Base-by-base conservation (phyloP, 2,113 vertebrate species). In the Ariopsis seemanni region DNA sequence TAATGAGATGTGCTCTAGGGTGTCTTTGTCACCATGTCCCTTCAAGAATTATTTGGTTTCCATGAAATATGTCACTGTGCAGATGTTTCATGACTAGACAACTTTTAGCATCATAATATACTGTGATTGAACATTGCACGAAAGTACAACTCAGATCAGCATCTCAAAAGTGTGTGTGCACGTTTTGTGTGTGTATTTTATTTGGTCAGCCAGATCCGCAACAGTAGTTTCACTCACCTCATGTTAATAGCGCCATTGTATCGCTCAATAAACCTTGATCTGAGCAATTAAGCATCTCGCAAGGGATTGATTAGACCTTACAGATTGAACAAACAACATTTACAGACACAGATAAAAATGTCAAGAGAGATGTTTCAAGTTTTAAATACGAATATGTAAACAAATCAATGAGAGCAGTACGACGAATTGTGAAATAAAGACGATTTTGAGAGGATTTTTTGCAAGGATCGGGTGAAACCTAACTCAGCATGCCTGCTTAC, bases 141-240 rank as follows among this genome's bases (percentile, higher is more conserved):
- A 18, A 86, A 67, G 27, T 67, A 52, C 62, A 71, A 53, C n/a
- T 30, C 78, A 80, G 78, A 17, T 20, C 53, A 60, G 55, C 15
- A 80, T 58, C 27, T 42, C 30, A 34, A 58, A 77, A n/a, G 85
- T 63, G 77, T 79, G 85, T 67, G 27, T 55, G 83, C 71, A 52
- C 1, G 27, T 50, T 30, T 50, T 30, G 74, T 50, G 48, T 34
- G n/a, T 79, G 60, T 42, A 14, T 53, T 77, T 87, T 71, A 67
- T 48, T 25, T 58, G 83, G 83, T 74, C 86, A 78, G 58, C n/a
- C 22, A 27, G 62, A 82, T 80, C 57, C 15, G 83, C 67, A 65
- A 87, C 80, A 89, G 82, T 87, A 74, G 74, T 79, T 90, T 88
- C 89, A 69, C 82, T 86, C 86, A 90, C 83, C 89, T 89, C 57